phyloP scores from a whole-genome alignment of 1,140 invertebrate species.

The Mylabris phalerata region DNA sequence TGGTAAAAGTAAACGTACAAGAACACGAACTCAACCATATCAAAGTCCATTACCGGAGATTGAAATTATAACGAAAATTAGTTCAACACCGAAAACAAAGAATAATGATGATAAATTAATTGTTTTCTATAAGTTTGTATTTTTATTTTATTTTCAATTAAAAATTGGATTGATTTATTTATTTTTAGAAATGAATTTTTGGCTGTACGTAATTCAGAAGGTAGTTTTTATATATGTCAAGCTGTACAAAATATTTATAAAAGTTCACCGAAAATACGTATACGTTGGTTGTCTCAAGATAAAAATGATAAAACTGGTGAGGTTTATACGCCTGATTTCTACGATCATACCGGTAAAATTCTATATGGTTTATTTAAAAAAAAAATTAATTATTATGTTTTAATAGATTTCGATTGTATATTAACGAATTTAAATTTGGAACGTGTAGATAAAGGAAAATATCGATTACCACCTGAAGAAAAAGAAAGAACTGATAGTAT shows the following conservation, averaged over 20 bases:
- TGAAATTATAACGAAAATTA: slow-evolving; percentile 63
- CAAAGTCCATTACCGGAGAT: slow-evolving; percentile 73
- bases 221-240: slow-evolving; percentile 86
- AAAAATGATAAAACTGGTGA: slow-evolving; percentile 57
- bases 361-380: slow-evolving; percentile 7
- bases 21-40: slow-evolving; percentile 55
- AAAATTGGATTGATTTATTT: slow-evolving; percentile 22
- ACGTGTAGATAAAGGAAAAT: slow-evolving; percentile 64
- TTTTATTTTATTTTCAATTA: background rate
- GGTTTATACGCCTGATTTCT: slow-evolving; percentile 83
- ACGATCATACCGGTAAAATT: slow-evolving; percentile 71
- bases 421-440: slow-evolving; percentile 76
- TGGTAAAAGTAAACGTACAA: slow-evolving; percentile 29
- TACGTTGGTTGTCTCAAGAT: slow-evolving; percentile 81
- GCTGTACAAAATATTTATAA: slow-evolving; percentile 87
- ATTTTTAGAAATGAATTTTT: slow-evolving; percentile 74
- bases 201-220: slow-evolving; percentile 81
- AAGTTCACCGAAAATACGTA: slow-evolving; percentile 71
- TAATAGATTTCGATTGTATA: slow-evolving; percentile 81
- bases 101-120: slow-evolving; percentile 74
- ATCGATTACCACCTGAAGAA: slow-evolving; percentile 64
- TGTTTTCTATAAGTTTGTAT: slow-evolving; percentile 70
- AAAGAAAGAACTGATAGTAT: slow-evolving; percentile 74
- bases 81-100: slow-evolving; percentile 54
- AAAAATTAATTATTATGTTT: slow-evolving; percentile 8